Evolutionary conservation across 2,888 invertebrate species (phyloP), one percentile per base, ranked within the genome.

Genomic region (Noctua pronuba): DNA sequence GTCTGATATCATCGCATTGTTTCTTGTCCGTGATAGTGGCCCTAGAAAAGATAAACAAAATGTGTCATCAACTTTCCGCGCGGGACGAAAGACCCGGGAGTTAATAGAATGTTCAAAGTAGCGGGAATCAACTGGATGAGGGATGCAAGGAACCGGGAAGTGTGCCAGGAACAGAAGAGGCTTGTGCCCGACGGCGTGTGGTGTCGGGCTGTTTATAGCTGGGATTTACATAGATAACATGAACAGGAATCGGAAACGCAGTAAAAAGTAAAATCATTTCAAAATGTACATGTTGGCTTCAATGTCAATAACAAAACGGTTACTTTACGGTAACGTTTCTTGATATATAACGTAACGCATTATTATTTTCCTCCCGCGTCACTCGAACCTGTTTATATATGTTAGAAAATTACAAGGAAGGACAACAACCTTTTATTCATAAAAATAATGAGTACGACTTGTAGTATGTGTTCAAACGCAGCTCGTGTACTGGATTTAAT

Each of bases 1-100:
- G 31, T 16, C 86, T 84, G 84, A 86, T 75, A 86, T 86, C 84
- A 86, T 71, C 67, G 66, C 69, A 79, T 83, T 86, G 84, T 79
- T 71, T 79, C 55, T 78, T 66, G 60, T 64, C 46, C 46, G 66
- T 67, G 62, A 62, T 73, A 80, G 55, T 49, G 66, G 58, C 35
- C 28, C 38, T 21, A 38, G 21, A 28, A 49, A 31, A 78, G 65
- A 78, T 70, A 78, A 73, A 86, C 72, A 82, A 44, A 60, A 49
- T 77, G 64, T 73, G 83, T 86, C 76, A 75, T 55, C 55, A 41
- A 55, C 21, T 1, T 16, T 24, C 28, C 35, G 35, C 46, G 55
- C 68, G 24, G 24, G 18, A 13, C 44, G 0, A 16, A 2, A 2
- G 0, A 11, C 35, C 13, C 24, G 35, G 35, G 13, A 38, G 35